phyloP scores from a whole-genome alignment of 2,113 vertebrate genomes.

The Elaphurus davidianus region DNA sequence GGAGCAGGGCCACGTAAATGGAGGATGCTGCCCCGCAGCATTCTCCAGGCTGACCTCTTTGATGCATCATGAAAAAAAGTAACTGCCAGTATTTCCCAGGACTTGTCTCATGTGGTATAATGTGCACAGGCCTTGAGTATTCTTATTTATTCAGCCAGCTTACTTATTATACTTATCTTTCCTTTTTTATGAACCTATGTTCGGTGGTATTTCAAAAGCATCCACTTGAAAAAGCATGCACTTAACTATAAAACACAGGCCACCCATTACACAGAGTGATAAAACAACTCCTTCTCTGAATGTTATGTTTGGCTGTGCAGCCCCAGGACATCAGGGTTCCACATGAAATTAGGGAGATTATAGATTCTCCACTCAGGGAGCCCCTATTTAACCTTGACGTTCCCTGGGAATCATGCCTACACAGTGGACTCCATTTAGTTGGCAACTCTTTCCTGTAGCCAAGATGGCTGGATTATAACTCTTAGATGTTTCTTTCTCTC shows the following conservation, averaged over 20 bases:
- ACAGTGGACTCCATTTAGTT: background rate
- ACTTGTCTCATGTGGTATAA: background rate
- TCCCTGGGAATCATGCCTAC: background rate
- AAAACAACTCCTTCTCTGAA: background rate
- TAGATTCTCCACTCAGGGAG: background rate
- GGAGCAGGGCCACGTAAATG: background rate
- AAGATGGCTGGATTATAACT: background rate
- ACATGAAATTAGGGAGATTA: background rate
- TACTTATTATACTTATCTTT: background rate
- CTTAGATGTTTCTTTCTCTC: background rate
- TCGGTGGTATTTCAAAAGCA: constrained; percentile 1
- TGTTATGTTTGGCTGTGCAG: constrained; percentile 5
- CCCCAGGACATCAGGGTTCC: background rate
- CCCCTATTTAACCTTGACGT: background rate
- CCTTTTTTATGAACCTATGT: background rate
- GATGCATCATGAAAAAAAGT: background rate
- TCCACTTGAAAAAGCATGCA: background rate
- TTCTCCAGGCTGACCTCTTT: background rate
- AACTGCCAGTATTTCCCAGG: background rate
- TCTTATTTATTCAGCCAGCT: background rate
- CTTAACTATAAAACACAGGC: constrained; percentile 16
- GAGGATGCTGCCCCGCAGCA: background rate
- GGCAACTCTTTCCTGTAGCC: background rate
- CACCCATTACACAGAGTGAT: background rate
- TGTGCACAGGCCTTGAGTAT: background rate